Conservation (phyloP, 2,113 vertebrate species). For the Todiramphus chloris region DNA sequence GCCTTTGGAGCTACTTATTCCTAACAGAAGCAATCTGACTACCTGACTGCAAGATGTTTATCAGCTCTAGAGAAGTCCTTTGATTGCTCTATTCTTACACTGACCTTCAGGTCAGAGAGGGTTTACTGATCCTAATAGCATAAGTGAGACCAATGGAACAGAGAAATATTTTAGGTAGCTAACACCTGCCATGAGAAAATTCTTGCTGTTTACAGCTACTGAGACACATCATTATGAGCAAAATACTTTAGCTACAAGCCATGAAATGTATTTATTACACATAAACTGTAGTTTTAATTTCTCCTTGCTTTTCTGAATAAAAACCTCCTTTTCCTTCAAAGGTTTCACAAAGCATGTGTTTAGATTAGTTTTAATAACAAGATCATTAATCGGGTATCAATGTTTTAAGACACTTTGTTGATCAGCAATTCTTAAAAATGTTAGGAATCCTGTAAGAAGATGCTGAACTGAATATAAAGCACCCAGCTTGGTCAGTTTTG, state of each 20-base stretch:
- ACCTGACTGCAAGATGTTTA: conserved; percentile 8
- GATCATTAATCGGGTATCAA: conserved; percentile 25
- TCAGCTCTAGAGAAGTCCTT: not conserved
- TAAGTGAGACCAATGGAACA: conserved; percentile 16
- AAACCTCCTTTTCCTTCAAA: conserved; percentile 34
- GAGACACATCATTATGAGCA: conserved; percentile 37
- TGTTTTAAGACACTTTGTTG: conserved; percentile 17
- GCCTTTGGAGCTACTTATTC: not conserved
- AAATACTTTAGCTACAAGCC: conserved; percentile 30
- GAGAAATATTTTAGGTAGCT: conserved; percentile 21
- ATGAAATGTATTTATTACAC: conserved; percentile 8
- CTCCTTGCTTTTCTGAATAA: not conserved
- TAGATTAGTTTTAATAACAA: conserved; percentile 66
- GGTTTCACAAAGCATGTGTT: conserved; percentile 10
- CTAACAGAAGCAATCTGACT: not conserved
- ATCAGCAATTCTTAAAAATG: conserved; percentile 1
- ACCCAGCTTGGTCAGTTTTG: not conserved
- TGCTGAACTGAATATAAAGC: not conserved
- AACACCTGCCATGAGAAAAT: conserved; percentile 32
- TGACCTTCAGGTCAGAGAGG: conserved; percentile 6
- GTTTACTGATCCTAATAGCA: conserved; percentile 3
- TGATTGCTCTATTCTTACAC: not conserved
- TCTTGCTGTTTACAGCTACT: conserved; percentile 43
- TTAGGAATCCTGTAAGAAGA: not conserved
- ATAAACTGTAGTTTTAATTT: not conserved